Conservation (phyloP, 2,113 vertebrate species). For the Haemorhous mexicanus region DNA sequence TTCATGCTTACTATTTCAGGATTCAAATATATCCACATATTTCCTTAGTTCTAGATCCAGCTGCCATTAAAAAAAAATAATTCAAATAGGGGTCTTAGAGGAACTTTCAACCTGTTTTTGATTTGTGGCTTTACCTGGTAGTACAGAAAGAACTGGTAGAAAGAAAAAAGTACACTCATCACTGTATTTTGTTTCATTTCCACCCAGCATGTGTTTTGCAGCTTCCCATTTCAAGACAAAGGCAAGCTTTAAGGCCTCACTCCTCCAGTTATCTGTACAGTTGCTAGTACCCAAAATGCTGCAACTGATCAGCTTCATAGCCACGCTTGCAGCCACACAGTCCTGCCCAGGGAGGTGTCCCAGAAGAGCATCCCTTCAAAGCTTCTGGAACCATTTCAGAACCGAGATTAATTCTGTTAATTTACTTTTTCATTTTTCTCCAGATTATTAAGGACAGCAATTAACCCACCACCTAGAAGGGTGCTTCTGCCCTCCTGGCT, state of each 20-base stretch:
- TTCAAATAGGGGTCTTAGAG: not conserved
- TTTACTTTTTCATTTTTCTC: not conserved
- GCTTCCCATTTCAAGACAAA: not conserved
- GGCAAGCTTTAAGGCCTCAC: not conserved
- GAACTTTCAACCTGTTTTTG: not conserved
- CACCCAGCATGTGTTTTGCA: not conserved
- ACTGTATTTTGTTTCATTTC: not conserved
- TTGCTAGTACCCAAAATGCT: not conserved
- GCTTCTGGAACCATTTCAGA: not conserved
- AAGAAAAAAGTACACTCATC: not conserved
- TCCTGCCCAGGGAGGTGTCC: not conserved
- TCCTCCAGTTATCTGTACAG: not conserved
- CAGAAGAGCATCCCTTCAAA: not conserved
- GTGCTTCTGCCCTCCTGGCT: not conserved
- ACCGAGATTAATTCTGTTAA: not conserved
- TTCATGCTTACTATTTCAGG: not conserved
- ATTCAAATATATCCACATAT: not conserved
- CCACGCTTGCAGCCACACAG: not conserved
- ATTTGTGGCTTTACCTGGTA: not conserved
- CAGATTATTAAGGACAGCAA: not conserved
- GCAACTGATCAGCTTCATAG: fast-evolving
- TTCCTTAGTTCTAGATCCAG: not conserved
- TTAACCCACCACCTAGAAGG: not conserved
- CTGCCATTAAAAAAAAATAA: not conserved
- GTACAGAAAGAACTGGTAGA: not conserved